These are phyloP conservation scores for Hyles lineata DNA, from an alignment of 2,888 invertebrate genomes.

Conservation along the genomic window DNA sequence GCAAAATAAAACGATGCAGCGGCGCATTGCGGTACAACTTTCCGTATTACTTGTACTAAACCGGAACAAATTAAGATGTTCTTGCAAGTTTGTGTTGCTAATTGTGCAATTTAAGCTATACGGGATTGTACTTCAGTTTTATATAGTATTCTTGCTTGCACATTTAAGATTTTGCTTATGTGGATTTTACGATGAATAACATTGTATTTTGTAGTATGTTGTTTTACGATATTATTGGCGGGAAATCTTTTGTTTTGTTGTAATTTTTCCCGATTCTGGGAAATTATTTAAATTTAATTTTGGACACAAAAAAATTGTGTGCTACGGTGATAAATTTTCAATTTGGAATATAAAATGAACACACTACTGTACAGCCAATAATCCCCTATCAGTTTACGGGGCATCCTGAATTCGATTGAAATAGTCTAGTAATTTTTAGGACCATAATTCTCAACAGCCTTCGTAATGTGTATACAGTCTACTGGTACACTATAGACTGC, in stretches of 20 bases:
- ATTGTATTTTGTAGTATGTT: not conserved
- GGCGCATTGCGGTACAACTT: constrained; percentile 46
- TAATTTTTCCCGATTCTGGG: no score
- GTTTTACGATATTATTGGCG: not conserved
- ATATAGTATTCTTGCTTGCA: not conserved
- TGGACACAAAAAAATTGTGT: no score
- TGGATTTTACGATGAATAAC: not conserved
- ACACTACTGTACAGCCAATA: no score
- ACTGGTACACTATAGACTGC: no score
- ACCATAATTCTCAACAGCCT: no score
- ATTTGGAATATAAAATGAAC: no score
- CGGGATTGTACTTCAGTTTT: not conserved
- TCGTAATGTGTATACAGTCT: no score
- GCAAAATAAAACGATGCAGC: constrained; percentile 58
- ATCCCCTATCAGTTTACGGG: no score
- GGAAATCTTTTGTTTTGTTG: not conserved
- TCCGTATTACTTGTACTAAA: constrained; percentile 3
- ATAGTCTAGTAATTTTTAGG: no score
- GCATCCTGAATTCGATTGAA: no score
- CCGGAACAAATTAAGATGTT: constrained; percentile 20
- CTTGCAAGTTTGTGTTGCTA: constrained; percentile 8
- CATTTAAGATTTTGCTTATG: not conserved
- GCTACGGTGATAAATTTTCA: no score
- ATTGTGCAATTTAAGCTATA: not conserved
- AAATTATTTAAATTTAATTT: no score